phyloP scores from a whole-genome alignment of 2,888 invertebrate species.

The Encarsia formosa region DNA sequence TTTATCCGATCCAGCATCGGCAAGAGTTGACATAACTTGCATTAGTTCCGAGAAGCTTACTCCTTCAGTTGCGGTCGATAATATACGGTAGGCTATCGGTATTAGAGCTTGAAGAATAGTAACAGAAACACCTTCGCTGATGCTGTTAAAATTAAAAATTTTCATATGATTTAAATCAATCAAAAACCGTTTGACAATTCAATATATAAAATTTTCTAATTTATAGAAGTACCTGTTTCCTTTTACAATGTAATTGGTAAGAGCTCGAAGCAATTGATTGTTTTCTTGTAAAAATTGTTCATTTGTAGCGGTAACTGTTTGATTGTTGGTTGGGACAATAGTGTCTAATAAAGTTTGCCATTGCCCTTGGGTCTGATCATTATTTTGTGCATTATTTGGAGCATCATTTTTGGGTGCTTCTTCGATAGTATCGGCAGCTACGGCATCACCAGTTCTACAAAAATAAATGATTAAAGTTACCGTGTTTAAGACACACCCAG shows the following conservation, averaged over 20 bases:
- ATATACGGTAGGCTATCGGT: conserved; percentile 66
- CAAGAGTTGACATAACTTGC: conserved; percentile 75
- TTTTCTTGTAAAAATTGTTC: conserved; percentile 63
- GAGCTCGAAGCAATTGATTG: conserved; percentile 64
- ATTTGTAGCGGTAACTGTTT: conserved; percentile 40
- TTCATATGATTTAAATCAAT: neutral
- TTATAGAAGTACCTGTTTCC: conserved; percentile 53
- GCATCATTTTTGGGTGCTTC: conserved; percentile 38
- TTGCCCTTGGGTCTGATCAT: conserved; percentile 33
- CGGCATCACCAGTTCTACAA: conserved; percentile 23
- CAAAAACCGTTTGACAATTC: neutral
- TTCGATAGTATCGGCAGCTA: conserved; percentile 31
- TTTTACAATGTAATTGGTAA: conserved; percentile 70
- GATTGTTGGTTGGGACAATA: conserved; percentile 32
- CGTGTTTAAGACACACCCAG: too few relatives aligned
- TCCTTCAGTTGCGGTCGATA: conserved; percentile 60
- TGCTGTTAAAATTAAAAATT: conserved; percentile 50
- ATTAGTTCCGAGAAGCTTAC: conserved; percentile 76
- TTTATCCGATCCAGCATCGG: conserved; percentile 76
- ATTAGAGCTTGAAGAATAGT: conserved; percentile 70
- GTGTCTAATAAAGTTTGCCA: conserved; percentile 39
- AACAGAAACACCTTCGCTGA: conserved; percentile 60
- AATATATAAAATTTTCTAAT: too few relatives aligned
- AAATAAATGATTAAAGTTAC: neutral
- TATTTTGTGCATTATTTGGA: conserved; percentile 34